These are phyloP conservation scores for Caenorhabditis parvicauda DNA, from an alignment of 2,888 invertebrate species.

Conservation along the genomic window DNA sequence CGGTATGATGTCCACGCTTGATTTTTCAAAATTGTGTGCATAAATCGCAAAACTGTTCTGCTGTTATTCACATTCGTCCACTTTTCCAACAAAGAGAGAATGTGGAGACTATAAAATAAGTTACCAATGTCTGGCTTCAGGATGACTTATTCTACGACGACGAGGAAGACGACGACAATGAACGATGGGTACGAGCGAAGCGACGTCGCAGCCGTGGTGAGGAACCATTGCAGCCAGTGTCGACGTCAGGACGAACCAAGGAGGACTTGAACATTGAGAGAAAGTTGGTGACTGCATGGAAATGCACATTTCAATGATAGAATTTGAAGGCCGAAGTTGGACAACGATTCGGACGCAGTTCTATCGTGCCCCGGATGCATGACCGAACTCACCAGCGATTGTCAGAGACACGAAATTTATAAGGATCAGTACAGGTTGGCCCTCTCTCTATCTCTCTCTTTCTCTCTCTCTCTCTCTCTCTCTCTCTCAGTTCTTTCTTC, in stretches of 20 bases:
- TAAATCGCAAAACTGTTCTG: background rate
- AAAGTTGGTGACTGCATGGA: background rate
- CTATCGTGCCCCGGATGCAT: constrained; percentile 71
- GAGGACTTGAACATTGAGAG: background rate
- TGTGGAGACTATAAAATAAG: no score
- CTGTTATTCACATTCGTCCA: no score
- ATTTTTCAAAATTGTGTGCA: constrained; percentile 14
- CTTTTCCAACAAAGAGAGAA: no score
- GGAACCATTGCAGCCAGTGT: no score
- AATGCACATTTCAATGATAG: constrained; percentile 3
- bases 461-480: background rate
- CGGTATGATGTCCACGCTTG: background rate
- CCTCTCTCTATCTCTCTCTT: background rate
- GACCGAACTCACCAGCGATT: constrained; percentile 69
- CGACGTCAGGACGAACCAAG: background rate
- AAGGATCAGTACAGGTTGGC: constrained; percentile 66
- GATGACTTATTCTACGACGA: constrained; percentile 67
- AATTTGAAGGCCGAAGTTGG: background rate
- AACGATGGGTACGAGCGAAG: constrained; percentile 66
- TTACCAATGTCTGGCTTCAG: background rate
- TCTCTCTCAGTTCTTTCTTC: background rate
- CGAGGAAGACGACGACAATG: constrained; percentile 68
- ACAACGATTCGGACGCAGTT: constrained; percentile 66
- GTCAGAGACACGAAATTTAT: constrained; percentile 69
- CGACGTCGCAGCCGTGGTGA: background rate